Evolutionary conservation across 2,113 vertebrate species (phyloP).

Genomic region (Panthera tigris): DNA sequence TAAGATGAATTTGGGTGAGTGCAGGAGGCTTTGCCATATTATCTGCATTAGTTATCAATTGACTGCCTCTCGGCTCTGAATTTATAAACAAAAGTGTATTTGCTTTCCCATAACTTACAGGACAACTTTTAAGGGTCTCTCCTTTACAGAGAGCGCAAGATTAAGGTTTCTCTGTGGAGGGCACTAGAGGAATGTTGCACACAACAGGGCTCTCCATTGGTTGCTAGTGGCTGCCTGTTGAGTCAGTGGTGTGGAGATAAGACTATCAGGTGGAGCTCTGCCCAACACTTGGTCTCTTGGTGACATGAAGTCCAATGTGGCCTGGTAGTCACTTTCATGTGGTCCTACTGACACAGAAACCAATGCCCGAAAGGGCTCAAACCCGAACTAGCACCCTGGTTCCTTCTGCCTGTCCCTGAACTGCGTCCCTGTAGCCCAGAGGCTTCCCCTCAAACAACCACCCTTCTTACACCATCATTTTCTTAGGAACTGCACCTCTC

Average conservation of each 20-base stretch:
- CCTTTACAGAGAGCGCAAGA: background rate
- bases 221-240: background rate
- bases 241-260: background rate
- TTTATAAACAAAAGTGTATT: background rate
- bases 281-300: background rate
- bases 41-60: background rate
- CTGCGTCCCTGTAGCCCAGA: background rate
- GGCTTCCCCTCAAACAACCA: background rate
- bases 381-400: background rate
- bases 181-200: background rate
- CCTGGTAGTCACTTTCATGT: background rate
- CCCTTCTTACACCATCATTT: background rate
- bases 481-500: background rate
- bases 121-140: background rate
- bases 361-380: accelerated
- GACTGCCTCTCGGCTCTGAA: background rate
- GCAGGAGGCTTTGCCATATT: background rate
- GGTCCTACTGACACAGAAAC: background rate
- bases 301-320: background rate
- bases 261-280: background rate
- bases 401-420: background rate
- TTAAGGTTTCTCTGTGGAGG: background rate
- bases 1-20: background rate
- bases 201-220: background rate
- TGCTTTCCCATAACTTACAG: background rate